phyloP scores from a whole-genome alignment of 2,113 vertebrate species.

The Laterallus jamaicensis region DNA sequence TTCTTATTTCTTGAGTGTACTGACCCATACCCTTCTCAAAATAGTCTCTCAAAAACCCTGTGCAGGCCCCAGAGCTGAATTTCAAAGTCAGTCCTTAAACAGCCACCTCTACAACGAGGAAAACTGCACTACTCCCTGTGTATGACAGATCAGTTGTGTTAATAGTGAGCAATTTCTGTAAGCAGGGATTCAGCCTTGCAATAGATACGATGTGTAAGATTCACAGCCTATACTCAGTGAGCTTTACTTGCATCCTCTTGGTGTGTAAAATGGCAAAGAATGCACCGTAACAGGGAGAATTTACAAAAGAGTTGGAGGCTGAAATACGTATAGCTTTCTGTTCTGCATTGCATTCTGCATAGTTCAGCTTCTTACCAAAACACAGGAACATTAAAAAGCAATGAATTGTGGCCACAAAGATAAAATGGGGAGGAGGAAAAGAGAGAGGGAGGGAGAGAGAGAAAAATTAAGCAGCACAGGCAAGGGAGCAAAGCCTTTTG shows the following conservation, averaged over 20 bases:
- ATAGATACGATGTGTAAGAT: background rate
- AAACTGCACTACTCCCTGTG: background rate
- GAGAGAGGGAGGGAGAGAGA: background rate
- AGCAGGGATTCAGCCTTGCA: background rate
- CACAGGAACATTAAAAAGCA: background rate
- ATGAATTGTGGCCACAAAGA: background rate
- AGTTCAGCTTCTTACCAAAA: background rate
- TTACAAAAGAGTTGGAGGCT: background rate
- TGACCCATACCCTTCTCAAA: conserved; percentile 43
- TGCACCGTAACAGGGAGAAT: background rate
- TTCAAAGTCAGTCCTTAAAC: background rate
- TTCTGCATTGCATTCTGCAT: background rate
- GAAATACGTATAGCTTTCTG: background rate
- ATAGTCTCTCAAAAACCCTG: background rate
- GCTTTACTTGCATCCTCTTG: background rate
- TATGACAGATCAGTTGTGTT: background rate
- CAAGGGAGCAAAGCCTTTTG: conserved; percentile 38
- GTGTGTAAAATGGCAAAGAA: background rate
- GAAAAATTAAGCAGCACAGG: background rate
- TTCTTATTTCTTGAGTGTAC: background rate
- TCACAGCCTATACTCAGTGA: background rate
- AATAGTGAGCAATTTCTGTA: background rate
- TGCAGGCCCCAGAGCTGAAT: background rate
- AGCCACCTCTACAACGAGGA: background rate
- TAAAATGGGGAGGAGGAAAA: background rate